Base-by-base conservation (phyloP, 2,113 vertebrate genomes). In the Siniperca knerii region DNA sequence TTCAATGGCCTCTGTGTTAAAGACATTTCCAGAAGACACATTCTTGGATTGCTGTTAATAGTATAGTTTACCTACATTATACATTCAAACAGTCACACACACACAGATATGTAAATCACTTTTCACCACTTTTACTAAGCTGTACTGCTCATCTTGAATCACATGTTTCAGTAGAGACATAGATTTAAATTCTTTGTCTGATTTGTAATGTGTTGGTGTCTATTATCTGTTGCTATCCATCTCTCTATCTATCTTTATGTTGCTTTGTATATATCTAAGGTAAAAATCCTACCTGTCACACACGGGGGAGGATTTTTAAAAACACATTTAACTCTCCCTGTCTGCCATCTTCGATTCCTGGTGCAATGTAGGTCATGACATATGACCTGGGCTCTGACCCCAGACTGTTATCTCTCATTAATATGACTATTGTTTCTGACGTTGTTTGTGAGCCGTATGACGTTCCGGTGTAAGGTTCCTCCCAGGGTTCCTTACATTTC, bases 401-500 rank as follows among this genome's bases (percentile, higher is more conserved):
- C 77, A 89, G 79, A 79, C 88, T 86, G 83, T 90, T 90, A 93
- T 94, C 84, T 37, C 93, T 93, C 91, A 90, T 91, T 94, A 68
- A 93, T 82, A 84, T 85, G 89, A 94, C 89, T 93, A 91, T 88
- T 89, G 87, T 92, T 81, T 92, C 84, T 92, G 85, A 90, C 71
- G 79, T 81, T 86, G 88, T 81, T 81, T 84, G 89, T 79, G 78
- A 86, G 83, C 80, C 42, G 44, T 85, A 80, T 82, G 88, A 87
- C 33, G 85, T 83, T 81, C 57, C 11, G 69, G 78, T 72, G 62
- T 93, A 83, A 76, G 60, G 81, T 93, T 90, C 86, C 90, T 81
- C 70, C 67, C 67, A 80, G 83, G 80, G 62, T 92, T 93, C 85
- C 88, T 90, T 90, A 89, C 90, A 91, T 92, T 90, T 92, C 86